Evolutionary conservation across 2,888 invertebrate genomes (phyloP), one percentile per base, ranked within the genome.

Genomic region (Aspidiotus destructor): DNA sequence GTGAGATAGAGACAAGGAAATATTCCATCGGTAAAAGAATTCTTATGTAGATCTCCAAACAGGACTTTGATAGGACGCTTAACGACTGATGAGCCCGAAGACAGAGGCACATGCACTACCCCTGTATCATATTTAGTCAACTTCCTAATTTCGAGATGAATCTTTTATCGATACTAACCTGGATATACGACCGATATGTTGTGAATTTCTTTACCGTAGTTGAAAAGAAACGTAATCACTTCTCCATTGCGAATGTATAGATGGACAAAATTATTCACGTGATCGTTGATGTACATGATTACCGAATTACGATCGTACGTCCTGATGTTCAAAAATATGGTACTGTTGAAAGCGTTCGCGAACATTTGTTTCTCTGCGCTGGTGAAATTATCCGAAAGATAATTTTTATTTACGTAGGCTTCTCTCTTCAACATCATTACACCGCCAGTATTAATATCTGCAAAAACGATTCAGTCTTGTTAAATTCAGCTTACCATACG

Each of bases 221-320:
- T 94, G 77, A 91, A 93, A 5, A 91, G 79, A 75, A 91, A 92
- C 57, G 91, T 86, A 40, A 93, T 87, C 78, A 86, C 84, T 9
- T 86, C 86, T 13, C 88, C 87, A 71, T 86, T 86, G 72, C 87
- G 85, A 71, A 93, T 85, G 77, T 89, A 91, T 41, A 94, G 79
- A 77, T 94, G 94, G 63, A 93, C 86, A 77, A 95, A 95, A 78
- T 96, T 96, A 76, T 94, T 94, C 70, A 91, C 80, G 77, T 94
- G 88, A 77, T 96, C 95, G 76, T 94, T 92, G 44, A 92, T 91
- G 75, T 95, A 95, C 8, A 95, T 80, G 16, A 95, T 86, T 73
- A 95, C 78, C 0, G 92, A 86, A 72, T 88, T 84, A 53, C 83
- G 81, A 74, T 89, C 89, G 76, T 92, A 92, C 0, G 95, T 95